Evolutionary conservation across 2,888 invertebrate species (phyloP), one percentile per base, ranked within the genome.

Genomic region (Cryptus armator): DNA sequence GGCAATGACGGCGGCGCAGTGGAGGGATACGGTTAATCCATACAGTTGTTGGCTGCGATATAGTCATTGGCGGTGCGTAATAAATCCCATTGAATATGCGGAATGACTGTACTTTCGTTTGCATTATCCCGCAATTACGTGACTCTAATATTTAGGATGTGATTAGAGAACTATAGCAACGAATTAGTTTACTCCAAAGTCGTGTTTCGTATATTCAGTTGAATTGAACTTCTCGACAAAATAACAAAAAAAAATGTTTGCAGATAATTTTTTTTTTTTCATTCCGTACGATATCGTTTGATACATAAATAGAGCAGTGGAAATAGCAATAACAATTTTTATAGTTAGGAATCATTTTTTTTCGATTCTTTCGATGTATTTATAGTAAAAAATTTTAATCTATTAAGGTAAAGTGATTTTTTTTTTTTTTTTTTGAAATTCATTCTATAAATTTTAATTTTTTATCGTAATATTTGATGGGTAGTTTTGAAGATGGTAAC

Each of bases 1-100:
- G 62, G 71, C 71, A 44, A 62, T 48, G 64, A 62, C 44, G 68
- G 53, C 43, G 56, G 29, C 37, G 44, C 46, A 24, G 72, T 37
- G 5, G n/a, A 24, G 19, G 67, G 64, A 72, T 43, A 66, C 44
- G 37, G 64, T 29, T 19, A 67, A 81, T 74, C 10, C 24, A 14
- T 29, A n/a, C 59, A 62, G 59, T 32, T 14, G 14, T n/a, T 62
- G 59, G 59, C 59, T 19, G 4, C 10, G 19, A 12, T 12, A 12
- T 24, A 56, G 10, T 56, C 59, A 14, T 62, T 29, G 59, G 59
- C 59, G 14, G 29, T 14, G 29, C 3, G 59, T 32, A 29, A 32
- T 62, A 62, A 29, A 62, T 62, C 29, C 59, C 59, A 62, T 62
- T 32, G n/a, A 12, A 48, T n/a, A 48, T 32, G 14, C 59, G 1